Evolutionary conservation across 1,140 invertebrate species (phyloP).

Genomic region (Reticulitermes speratus): DNA sequence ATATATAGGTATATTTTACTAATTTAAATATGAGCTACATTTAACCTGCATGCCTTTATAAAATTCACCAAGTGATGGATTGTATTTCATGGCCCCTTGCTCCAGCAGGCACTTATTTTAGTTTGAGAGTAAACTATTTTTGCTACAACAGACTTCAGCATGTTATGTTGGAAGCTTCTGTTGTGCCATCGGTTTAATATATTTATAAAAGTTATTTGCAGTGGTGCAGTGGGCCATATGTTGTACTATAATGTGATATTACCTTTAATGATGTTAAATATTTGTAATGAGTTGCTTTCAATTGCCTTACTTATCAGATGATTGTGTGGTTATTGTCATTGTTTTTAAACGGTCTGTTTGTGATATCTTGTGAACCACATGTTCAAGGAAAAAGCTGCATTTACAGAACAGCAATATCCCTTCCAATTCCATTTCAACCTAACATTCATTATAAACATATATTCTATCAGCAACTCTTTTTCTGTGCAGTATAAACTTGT

Average conservation of each 20-base stretch:
- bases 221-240: background rate
- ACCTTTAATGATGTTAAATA: constrained; percentile 1
- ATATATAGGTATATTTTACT: background rate
- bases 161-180: background rate
- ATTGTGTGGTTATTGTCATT: background rate
- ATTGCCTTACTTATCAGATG: background rate
- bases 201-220: background rate
- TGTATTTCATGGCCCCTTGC: background rate
- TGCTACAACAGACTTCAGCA: background rate
- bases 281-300: background rate
- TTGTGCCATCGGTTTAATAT: background rate
- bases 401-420: background rate
- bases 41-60: background rate
- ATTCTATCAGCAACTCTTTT: background rate
- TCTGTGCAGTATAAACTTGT: background rate
- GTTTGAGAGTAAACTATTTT: background rate
- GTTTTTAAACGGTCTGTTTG: background rate
- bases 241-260: background rate
- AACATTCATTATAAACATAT: background rate
- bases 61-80: background rate
- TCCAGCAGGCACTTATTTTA: background rate
- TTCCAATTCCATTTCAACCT: background rate
- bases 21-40: background rate
- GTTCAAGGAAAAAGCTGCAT: background rate
- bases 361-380: constrained; percentile 1